Evolutionary conservation across 2,113 vertebrate species (phyloP).

Genomic region (Dicerorhinus sumatrensis): DNA sequence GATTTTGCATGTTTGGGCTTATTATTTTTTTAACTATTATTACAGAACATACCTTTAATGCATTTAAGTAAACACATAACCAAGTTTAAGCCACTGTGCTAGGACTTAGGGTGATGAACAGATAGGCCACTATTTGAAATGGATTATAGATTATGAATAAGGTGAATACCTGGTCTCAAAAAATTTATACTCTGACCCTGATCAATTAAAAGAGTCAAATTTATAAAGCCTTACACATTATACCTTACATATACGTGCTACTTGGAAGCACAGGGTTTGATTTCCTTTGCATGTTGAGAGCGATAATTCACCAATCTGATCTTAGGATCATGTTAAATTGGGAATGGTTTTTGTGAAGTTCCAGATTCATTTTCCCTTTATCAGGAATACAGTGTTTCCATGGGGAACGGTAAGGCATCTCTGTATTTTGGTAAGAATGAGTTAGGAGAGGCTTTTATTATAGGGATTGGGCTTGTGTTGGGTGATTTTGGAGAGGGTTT

Average conservation of each 20-base stretch:
- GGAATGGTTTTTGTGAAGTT: background rate
- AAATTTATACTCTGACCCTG: background rate
- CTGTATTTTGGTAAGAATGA: background rate
- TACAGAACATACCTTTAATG: background rate
- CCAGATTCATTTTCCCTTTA: background rate
- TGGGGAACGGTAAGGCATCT: background rate
- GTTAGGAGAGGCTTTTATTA: background rate
- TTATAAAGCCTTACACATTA: background rate
- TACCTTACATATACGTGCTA: background rate
- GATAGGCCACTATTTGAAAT: background rate
- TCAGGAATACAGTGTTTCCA: background rate
- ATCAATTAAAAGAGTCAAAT: background rate
- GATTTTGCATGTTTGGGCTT: background rate
- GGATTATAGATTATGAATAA: background rate
- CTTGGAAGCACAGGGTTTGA: background rate
- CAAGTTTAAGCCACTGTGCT: background rate
- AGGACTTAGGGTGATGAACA: background rate
- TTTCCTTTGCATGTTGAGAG: background rate
- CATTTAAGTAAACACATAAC: background rate
- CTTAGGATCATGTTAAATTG: background rate
- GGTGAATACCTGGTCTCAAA: background rate
- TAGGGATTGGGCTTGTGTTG: background rate
- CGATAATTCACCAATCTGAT: background rate
- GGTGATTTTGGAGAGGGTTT: too few species aligned
- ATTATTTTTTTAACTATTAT: conserved; percentile 11